Conservation (phyloP, 1,140 invertebrate genomes). For the Drosophila athabasca region DNA sequence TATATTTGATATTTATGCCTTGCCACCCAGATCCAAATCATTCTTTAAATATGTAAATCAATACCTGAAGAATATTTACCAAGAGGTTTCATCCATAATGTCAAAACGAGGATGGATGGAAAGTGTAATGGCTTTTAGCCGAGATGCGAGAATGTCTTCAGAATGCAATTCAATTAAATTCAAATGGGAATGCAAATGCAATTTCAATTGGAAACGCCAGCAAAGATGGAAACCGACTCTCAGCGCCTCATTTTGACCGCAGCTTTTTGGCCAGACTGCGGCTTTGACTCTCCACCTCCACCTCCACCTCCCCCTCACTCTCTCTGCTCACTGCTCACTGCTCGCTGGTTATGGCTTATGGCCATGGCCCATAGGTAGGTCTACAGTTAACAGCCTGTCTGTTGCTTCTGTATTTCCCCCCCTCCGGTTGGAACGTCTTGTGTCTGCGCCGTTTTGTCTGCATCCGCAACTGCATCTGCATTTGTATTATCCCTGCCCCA, state of each 20-base stretch:
- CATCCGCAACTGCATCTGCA: conserved; percentile 20
- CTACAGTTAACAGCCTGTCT: conserved; percentile 12
- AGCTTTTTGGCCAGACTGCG: conserved; percentile 36
- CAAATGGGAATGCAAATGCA: conserved; percentile 59
- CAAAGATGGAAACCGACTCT: conserved; percentile 13
- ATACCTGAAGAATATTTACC: too few relatives aligned
- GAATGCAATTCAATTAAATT: conserved; percentile 77
- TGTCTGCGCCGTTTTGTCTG: conserved; percentile 68
- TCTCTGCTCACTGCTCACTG: not conserved
- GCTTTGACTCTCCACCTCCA: conserved; percentile 17
- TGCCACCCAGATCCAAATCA: too few relatives aligned
- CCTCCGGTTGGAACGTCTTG: conserved; percentile 4
- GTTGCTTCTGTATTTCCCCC: conserved; percentile 2
- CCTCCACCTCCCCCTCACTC: not conserved
- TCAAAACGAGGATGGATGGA: too few relatives aligned
- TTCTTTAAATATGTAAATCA: too few relatives aligned
- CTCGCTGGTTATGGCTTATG: too few relatives aligned
- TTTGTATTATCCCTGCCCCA: conserved; percentile 16
- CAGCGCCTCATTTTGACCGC: conserved; percentile 61
- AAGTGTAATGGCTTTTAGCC: too few relatives aligned
- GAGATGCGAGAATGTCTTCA: conserved; percentile 14
- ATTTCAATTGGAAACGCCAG: conserved; percentile 57
- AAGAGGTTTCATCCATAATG: too few relatives aligned
- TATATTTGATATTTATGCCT: too few relatives aligned
- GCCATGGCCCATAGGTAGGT: not conserved